Conservation (phyloP, 2,113 vertebrate species). For the Thomomys bottae region DNA sequence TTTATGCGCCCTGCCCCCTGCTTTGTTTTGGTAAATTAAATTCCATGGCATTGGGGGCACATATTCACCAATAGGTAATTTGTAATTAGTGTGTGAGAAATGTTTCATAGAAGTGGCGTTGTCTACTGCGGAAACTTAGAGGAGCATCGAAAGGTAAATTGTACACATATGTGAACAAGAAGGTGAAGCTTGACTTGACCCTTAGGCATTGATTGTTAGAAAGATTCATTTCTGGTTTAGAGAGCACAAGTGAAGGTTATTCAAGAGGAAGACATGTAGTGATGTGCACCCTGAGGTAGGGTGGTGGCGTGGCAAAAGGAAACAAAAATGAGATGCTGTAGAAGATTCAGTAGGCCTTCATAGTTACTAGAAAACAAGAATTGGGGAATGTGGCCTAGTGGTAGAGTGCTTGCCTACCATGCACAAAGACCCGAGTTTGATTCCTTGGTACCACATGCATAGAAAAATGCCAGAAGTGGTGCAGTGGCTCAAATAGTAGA, state of each 20-base stretch:
- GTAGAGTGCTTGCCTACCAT: too few species aligned
- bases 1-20: not conserved
- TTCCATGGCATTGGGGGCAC: not conserved
- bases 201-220: constrained; percentile 19
- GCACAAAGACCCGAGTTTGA: too few species aligned
- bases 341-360: constrained; percentile 9
- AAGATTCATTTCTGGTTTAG: constrained; percentile 17
- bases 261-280: not conserved
- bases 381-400: too few species aligned
- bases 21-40: constrained; percentile 22
- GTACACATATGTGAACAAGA: constrained; percentile 28
- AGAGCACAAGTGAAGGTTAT: not conserved
- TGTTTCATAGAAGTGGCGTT: not conserved
- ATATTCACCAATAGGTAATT: constrained; percentile 9
- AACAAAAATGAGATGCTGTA: not conserved
- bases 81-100: constrained; percentile 15
- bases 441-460: too few species aligned
- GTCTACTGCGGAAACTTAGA: not conserved
- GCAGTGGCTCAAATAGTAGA: too few species aligned
- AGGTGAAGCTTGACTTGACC: not conserved
- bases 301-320: not conserved
- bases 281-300: not conserved
- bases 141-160: constrained; percentile 23
- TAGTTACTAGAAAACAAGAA: not conserved
- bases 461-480: too few species aligned